A percentile compares a stretch with the other conserved stretches of the same genome.
Evolutionary conservation across 2,113 vertebrate species (phyloP).

Genomic region (Alouatta palliata): DNA sequence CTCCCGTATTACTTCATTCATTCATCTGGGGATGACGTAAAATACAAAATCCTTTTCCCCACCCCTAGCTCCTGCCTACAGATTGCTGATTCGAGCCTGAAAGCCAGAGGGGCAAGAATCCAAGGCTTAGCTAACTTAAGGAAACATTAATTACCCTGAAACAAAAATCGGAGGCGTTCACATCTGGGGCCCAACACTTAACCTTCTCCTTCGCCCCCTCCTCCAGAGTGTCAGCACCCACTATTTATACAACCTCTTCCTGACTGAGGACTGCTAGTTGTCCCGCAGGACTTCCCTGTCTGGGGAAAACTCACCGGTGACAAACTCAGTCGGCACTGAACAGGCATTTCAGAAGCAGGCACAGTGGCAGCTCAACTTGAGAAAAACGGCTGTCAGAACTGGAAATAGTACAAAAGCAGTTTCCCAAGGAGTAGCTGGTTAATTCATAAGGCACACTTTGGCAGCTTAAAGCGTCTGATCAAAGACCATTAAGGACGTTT

Average conservation of each 20-base stretch:
- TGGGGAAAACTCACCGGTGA: neutral
- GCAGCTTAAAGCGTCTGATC: neutral
- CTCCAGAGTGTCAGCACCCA: conserved; percentile 40
- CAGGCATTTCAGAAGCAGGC: neutral
- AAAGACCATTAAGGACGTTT: conserved; percentile 9
- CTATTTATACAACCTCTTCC: conserved; percentile 62
- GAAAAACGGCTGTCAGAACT: neutral
- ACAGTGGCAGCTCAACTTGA: neutral
- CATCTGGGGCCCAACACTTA: conserved; percentile 76
- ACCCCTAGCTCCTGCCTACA: conserved; percentile 36
- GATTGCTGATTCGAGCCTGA: conserved; percentile 64
- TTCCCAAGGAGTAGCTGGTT: conserved; percentile 24
- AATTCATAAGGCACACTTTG: neutral
- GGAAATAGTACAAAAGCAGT: neutral
- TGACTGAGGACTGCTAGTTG: neutral
- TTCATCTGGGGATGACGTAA: conserved; percentile 65
- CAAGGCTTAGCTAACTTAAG: conserved; percentile 70
- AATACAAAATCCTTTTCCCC: conserved; percentile 64
- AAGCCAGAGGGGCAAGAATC: conserved; percentile 71
- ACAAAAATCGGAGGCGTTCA: conserved; percentile 80
- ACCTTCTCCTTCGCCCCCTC: conserved; percentile 53
- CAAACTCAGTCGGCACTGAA: neutral
- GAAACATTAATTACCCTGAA: conserved; percentile 83
- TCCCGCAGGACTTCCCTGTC: neutral
- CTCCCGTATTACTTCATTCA: conserved; percentile 67